Conservation (phyloP, 1,140 invertebrate genomes). For the Gonioctena quinquepunctata region DNA sequence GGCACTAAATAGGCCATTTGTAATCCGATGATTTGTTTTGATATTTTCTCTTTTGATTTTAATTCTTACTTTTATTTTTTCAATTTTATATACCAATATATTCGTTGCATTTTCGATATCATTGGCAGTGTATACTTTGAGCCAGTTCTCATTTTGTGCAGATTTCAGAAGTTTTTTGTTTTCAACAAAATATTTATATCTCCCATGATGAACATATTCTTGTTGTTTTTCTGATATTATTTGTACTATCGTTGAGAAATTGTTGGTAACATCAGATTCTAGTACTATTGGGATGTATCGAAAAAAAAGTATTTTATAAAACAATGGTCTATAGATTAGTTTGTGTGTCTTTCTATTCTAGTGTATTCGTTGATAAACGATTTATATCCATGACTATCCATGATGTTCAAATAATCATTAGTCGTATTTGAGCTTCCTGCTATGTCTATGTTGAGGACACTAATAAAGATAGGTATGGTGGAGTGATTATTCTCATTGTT, state of each 20-base stretch:
- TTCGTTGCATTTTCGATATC: neutral
- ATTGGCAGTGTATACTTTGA: neutral
- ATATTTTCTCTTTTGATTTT: neutral
- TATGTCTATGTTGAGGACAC: neutral
- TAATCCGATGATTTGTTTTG: neutral
- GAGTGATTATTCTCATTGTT: neutral
- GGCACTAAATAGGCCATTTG: neutral
- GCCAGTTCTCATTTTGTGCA: neutral
- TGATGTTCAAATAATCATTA: slow-evolving; percentile 1
- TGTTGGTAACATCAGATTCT: neutral
- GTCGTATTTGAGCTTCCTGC: too few relatives aligned
- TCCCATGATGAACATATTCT: neutral
- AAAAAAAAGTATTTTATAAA: neutral
- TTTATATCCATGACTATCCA: neutral
- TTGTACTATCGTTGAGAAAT: neutral
- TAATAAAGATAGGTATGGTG: neutral
- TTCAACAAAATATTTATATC: neutral
- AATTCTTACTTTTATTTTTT: neutral
- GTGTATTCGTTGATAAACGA: neutral
- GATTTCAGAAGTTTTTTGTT: neutral
- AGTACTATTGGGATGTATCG: neutral
- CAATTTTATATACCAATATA: neutral
- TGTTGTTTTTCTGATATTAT: neutral
- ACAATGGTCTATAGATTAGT: neutral
- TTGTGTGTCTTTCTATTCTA: neutral